Evolutionary conservation across 1,140 invertebrate genomes (phyloP).

Genomic region (Cydia fagiglandana): DNA sequence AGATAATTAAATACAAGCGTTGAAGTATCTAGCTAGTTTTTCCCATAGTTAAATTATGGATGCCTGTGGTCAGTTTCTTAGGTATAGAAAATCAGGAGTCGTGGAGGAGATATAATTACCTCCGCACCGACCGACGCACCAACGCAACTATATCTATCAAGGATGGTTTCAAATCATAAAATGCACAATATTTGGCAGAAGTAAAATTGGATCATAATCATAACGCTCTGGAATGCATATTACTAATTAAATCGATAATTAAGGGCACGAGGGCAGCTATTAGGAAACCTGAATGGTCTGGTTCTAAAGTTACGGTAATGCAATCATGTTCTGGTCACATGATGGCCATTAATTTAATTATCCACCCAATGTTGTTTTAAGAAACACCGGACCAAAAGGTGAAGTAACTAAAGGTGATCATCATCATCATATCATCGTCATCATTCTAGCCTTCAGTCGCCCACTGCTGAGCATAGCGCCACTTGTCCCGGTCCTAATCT

Average conservation of each 20-base stretch:
- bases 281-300: slow-evolving; percentile 10
- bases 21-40: too few species aligned
- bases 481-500: too few species aligned
- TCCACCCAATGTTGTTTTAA: background rate
- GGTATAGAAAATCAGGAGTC: too few species aligned
- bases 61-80: too few species aligned
- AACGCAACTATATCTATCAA: too few species aligned
- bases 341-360: background rate
- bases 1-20: too few species aligned
- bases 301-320: background rate
- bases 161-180: background rate
- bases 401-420: background rate
- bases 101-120: too few species aligned
- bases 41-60: too few species aligned
- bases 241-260: slow-evolving; percentile 7
- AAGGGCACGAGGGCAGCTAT: slow-evolving; percentile 17
- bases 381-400: background rate
- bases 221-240: slow-evolving; percentile 3
- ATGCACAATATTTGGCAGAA: background rate
- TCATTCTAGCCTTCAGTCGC: too few species aligned
- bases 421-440: too few species aligned
- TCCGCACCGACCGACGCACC: too few species aligned
- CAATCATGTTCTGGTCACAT: background rate
- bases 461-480: too few species aligned
- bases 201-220: background rate